Conservation (phyloP, 1,140 invertebrate genomes). For the Ips typographus region DNA sequence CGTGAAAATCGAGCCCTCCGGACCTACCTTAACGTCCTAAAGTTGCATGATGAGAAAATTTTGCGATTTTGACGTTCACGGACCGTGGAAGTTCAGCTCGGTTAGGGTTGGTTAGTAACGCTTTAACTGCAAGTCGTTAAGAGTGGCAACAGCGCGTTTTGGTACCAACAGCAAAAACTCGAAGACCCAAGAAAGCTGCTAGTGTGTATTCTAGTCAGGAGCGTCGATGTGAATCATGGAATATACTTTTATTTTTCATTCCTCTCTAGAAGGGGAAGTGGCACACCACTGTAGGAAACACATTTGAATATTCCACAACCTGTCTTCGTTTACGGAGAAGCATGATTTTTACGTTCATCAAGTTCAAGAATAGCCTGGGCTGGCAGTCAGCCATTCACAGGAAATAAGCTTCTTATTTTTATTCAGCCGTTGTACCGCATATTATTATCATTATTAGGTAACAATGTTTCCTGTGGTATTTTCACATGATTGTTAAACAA, state of each 20-base stretch:
- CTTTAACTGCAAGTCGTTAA: neutral
- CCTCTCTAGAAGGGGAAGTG: neutral
- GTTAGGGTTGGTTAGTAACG: neutral
- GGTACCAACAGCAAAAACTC: too few species aligned
- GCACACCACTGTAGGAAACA: neutral
- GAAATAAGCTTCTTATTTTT: slow-evolving; percentile 32
- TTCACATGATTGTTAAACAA: slow-evolving; percentile 29
- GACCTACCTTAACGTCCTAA: slow-evolving; percentile 20
- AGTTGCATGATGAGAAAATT: slow-evolving; percentile 14
- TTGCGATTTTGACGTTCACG: slow-evolving; percentile 6
- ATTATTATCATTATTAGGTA: slow-evolving; percentile 31
- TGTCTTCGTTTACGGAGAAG: neutral
- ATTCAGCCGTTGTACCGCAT: slow-evolving; percentile 28
- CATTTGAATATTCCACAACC: neutral
- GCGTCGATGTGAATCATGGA: slow-evolving; percentile 24
- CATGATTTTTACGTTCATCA: slow-evolving; percentile 5
- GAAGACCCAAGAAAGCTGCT: neutral
- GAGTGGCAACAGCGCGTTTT: too few species aligned
- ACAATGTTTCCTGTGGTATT: slow-evolving; percentile 29
- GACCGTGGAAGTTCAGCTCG: neutral
- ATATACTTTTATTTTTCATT: too few species aligned
- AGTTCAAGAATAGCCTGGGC: slow-evolving; percentile 14
- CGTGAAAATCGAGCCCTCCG: slow-evolving; percentile 22
- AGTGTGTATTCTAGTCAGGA: slow-evolving; percentile 10
- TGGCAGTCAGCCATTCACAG: slow-evolving; percentile 7